Evolutionary conservation across 2,113 vertebrate species (phyloP).

Genomic region (Forbesichthys agassizii): DNA sequence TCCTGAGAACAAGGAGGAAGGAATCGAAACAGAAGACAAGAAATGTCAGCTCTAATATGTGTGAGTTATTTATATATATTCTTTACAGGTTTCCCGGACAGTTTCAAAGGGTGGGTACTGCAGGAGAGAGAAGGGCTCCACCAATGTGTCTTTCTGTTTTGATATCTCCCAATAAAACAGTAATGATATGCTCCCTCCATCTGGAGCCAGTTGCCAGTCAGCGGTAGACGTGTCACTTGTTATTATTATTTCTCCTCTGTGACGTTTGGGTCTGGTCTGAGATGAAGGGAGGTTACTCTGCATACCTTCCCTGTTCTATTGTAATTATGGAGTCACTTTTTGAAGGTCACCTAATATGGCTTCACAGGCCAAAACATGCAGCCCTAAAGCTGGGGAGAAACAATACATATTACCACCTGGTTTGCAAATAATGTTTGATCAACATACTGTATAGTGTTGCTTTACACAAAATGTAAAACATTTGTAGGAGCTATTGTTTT

Average conservation of each 20-base stretch:
- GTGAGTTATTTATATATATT: constrained; percentile 29
- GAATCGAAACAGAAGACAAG: constrained; percentile 32
- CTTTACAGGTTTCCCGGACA: constrained; percentile 14
- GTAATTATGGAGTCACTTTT: constrained; percentile 64
- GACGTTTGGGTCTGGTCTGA: constrained; percentile 65
- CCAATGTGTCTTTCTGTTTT: constrained; percentile 67
- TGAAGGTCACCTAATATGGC: constrained; percentile 65
- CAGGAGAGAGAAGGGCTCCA: constrained; percentile 36
- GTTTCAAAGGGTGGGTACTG: constrained; percentile 35
- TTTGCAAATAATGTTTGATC: too few species aligned
- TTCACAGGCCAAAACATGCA: constrained; percentile 44
- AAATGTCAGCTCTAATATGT: constrained; percentile 46
- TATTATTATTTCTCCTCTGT: constrained; percentile 68
- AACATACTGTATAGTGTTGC: too few species aligned
- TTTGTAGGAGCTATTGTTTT: too few species aligned
- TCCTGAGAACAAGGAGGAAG: constrained; percentile 40
- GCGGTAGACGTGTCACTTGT: constrained; percentile 69
- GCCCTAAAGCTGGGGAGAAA: constrained; percentile 7
- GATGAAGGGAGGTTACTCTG: constrained; percentile 60
- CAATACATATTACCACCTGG: neutral
- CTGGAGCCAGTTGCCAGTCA: constrained; percentile 75
- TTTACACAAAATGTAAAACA: too few species aligned
- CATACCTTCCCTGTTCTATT: constrained; percentile 62
- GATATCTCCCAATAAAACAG: constrained; percentile 74
- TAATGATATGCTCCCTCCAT: constrained; percentile 73